These are phyloP conservation scores for Rhagonycha lutea DNA, from an alignment of 2,888 invertebrate species.

Conservation along the genomic window DNA sequence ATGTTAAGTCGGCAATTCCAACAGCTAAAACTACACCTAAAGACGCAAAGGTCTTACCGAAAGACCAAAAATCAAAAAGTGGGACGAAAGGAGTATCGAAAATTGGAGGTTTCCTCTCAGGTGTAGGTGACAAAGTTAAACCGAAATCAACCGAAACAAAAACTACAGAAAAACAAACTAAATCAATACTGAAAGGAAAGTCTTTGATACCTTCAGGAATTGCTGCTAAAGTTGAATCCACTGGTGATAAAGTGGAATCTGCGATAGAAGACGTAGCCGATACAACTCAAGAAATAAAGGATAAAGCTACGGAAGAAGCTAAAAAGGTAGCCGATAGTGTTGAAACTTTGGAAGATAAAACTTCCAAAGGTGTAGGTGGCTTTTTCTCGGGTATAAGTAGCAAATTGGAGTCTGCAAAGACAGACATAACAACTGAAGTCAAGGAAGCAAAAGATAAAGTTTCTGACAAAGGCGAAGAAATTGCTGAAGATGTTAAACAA, in stretches of 20 bases:
- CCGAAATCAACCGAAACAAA: conserved; percentile 2
- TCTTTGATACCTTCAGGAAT: conserved; percentile 10
- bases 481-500: not conserved
- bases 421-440: conserved; percentile 18
- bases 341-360: not conserved
- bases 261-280: conserved; percentile 39
- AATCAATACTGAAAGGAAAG: not conserved
- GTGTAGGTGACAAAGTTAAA: conserved; percentile 23
- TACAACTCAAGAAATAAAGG: not conserved
- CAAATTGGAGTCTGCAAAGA: not conserved
- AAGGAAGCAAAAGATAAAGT: conserved; percentile 6
- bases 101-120: conserved; percentile 31
- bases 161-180: not conserved
- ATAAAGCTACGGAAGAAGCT: conserved; percentile 26
- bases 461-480: not conserved
- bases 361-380: not conserved
- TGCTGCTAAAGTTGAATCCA: conserved; percentile 32
- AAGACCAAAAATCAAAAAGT: not conserved
- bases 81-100: conserved; percentile 18
- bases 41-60: conserved; percentile 30
- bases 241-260: conserved; percentile 38
- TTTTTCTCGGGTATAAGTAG: not conserved
- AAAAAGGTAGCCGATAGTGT: conserved; percentile 2
- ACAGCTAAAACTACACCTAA: conserved; percentile 18
- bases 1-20: not conserved